Evolutionary conservation across 2,113 vertebrate species (phyloP).

Genomic region (Ammospiza nelsoni): DNA sequence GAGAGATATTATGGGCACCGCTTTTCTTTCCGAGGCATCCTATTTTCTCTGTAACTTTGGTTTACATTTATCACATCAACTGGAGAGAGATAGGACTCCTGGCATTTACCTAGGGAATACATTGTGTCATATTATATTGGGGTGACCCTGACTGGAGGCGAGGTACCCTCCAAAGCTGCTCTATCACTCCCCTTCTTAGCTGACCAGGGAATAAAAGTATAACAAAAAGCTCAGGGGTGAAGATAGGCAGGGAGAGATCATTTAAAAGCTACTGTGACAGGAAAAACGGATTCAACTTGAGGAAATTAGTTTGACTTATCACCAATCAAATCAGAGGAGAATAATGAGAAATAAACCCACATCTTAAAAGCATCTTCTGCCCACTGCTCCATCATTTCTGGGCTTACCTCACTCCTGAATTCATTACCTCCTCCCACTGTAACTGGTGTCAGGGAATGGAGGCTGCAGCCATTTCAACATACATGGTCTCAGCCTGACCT

Average conservation of each 20-base stretch:
- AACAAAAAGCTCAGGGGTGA: background rate
- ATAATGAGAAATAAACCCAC: background rate
- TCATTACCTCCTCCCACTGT: background rate
- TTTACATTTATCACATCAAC: background rate
- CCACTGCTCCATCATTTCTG: background rate
- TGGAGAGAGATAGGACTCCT: background rate
- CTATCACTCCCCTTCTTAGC: background rate
- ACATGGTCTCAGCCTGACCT: no score
- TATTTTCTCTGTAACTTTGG: background rate
- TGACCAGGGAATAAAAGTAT: background rate
- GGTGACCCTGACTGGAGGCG: background rate
- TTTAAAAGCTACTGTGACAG: background rate
- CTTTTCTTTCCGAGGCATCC: background rate
- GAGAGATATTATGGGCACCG: background rate
- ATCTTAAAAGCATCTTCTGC: background rate
- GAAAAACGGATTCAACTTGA: background rate
- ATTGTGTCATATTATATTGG: background rate
- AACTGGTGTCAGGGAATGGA: accelerated
- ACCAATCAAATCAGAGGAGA: background rate
- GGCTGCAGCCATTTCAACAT: background rate
- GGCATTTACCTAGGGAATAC: background rate
- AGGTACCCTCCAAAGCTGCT: background rate
- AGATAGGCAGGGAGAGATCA: background rate
- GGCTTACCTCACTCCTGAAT: background rate
- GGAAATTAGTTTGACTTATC: background rate